phyloP scores from a whole-genome alignment of 2,113 vertebrate genomes.

The Reinhardtius hippoglossoides region DNA sequence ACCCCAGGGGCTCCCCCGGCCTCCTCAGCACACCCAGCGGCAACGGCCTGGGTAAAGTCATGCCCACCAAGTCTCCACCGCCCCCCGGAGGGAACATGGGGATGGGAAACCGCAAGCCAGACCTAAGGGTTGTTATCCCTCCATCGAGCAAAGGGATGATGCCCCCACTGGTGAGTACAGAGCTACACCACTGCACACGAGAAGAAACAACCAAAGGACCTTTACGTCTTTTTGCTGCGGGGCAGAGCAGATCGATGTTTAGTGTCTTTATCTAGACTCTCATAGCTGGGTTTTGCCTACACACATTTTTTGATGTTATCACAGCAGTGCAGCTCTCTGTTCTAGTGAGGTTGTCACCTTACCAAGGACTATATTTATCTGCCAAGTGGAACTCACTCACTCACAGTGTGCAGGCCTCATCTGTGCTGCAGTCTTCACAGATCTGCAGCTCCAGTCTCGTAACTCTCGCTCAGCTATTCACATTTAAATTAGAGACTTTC shows the following conservation, averaged over 20 bases:
- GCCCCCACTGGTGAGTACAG: slow-evolving; percentile 93
- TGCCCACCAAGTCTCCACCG: slow-evolving; percentile 96
- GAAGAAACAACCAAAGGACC: slow-evolving; percentile 36
- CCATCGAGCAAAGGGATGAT: slow-evolving; percentile 98
- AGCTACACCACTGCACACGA: slow-evolving; percentile 51
- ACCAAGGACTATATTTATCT: slow-evolving; percentile 23
- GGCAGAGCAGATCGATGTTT: slow-evolving; percentile 34
- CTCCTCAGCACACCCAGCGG: slow-evolving; percentile 89
- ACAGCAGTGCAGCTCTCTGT: slow-evolving; percentile 2
- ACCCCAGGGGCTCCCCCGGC: slow-evolving; percentile 93
- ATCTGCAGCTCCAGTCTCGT: slow-evolving; percentile 54
- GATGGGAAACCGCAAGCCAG: slow-evolving; percentile 94
- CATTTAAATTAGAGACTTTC: slow-evolving; percentile 67
- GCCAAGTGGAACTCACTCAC: slow-evolving; percentile 9
- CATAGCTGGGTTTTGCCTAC: slow-evolving; percentile 29
- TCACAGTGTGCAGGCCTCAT: slow-evolving; percentile 1
- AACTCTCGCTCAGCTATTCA: slow-evolving; percentile 67
- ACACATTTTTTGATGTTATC: slow-evolving; percentile 37
- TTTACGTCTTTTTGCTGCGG: slow-evolving; percentile 51
- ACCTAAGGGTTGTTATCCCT: slow-evolving; percentile 97
- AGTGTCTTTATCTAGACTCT: slow-evolving; percentile 32
- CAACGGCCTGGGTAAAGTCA: slow-evolving; percentile 93
- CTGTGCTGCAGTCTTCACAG: slow-evolving; percentile 27
- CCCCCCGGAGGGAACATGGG: slow-evolving; percentile 91
- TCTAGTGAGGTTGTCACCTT: slow-evolving; percentile 32